These are phyloP conservation scores for Acanthornis magna DNA, from an alignment of 2,797 vertebrate species.

Conservation along the genomic window DNA sequence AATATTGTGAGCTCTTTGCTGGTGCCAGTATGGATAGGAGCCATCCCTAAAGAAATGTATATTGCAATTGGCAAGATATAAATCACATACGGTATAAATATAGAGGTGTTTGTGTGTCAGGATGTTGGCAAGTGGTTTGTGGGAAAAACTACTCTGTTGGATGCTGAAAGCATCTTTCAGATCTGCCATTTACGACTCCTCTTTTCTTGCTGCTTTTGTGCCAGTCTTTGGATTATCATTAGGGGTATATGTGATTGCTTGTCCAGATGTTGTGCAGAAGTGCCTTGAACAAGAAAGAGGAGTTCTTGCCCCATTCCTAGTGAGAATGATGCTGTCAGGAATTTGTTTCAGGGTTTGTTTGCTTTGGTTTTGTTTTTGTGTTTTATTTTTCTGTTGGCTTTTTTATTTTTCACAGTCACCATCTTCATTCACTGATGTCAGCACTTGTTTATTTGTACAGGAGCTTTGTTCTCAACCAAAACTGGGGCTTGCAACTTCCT, in stretches of 20 bases:
- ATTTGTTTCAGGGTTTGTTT: background rate
- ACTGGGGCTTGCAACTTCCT: background rate
- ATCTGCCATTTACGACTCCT: background rate
- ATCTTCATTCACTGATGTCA: background rate
- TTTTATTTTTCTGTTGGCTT: background rate
- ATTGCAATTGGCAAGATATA: slow-evolving; percentile 67
- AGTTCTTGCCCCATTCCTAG: background rate
- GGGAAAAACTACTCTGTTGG: slow-evolving; percentile 34
- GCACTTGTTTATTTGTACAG: background rate
- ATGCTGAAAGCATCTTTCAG: slow-evolving; percentile 39
- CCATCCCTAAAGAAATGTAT: slow-evolving; percentile 47
- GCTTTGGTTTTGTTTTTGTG: background rate
- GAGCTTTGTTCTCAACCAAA: background rate
- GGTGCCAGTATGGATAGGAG: slow-evolving; percentile 65
- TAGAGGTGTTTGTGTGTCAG: slow-evolving; percentile 63
- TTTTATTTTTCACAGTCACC: background rate
- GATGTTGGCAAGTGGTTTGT: slow-evolving; percentile 52
- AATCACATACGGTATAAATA: slow-evolving; percentile 54
- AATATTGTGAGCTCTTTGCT: slow-evolving; percentile 44
- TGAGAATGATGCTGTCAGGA: background rate
- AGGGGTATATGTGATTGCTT: background rate
- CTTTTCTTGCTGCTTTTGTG: background rate
- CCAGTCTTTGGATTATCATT: background rate
- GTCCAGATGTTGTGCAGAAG: background rate
- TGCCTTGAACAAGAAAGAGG: background rate